Percentiles rank a stretch among this genome's conserved stretches.
Evolutionary conservation across 2,113 vertebrate genomes (phyloP).

Genomic region (Heterotis niloticus): DNA sequence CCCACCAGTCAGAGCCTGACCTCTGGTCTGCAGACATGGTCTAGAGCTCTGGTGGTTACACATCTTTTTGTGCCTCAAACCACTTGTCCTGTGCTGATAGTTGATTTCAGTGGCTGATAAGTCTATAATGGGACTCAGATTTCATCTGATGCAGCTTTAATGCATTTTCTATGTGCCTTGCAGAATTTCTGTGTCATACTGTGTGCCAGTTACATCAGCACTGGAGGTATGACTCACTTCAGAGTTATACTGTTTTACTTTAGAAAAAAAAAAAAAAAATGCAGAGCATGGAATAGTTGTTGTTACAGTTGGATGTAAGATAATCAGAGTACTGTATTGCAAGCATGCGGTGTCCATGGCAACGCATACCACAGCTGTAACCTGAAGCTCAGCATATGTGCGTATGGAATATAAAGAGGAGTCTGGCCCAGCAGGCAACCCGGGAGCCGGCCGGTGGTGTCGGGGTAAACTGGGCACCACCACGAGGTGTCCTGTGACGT

Average conservation of each 20-base stretch:
- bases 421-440: slow-evolving; percentile 28
- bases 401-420: slow-evolving; percentile 46
- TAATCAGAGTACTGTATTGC: slow-evolving; percentile 42
- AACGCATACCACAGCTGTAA: slow-evolving; percentile 45
- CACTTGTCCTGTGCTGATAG: slow-evolving; percentile 1
- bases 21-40: neutral
- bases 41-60: too few relatives aligned
- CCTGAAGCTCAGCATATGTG: slow-evolving; percentile 49
- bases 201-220: slow-evolving; percentile 31
- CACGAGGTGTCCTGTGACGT: slow-evolving; percentile 22
- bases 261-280: too few relatives aligned
- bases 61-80: too few relatives aligned
- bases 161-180: slow-evolving; percentile 30
- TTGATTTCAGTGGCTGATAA: neutral
- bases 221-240: slow-evolving; percentile 29
- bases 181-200: slow-evolving; percentile 36
- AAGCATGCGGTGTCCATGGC: slow-evolving; percentile 47
- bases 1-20: neutral
- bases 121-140: slow-evolving; percentile 18
- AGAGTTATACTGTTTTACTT: slow-evolving; percentile 27
- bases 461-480: slow-evolving; percentile 20
- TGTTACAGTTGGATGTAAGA: slow-evolving; percentile 43
- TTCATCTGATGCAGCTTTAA: slow-evolving; percentile 32
- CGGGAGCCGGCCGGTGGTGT: slow-evolving; percentile 23
- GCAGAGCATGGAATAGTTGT: neutral